Conservation (phyloP, 2,888 invertebrate genomes). For the Clostera curtula region DNA sequence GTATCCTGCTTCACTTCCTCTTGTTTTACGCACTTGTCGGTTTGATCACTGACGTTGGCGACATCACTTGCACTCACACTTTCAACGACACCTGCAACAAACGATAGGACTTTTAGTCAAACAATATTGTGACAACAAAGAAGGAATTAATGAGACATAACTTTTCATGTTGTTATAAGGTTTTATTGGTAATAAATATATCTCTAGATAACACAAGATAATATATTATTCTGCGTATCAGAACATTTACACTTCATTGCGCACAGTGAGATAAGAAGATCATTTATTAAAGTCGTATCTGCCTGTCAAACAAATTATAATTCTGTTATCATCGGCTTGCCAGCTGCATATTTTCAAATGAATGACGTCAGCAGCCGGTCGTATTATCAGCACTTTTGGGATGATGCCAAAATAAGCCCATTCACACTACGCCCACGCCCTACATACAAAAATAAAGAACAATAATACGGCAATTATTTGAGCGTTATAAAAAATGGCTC, state of each 20-base stretch:
- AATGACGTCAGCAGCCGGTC: constrained; percentile 43
- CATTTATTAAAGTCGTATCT: constrained; percentile 15
- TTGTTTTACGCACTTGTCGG: constrained; percentile 60
- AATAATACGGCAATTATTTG: background rate
- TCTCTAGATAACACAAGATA: too few relatives aligned
- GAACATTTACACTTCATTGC: too few relatives aligned
- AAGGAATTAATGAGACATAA: too few relatives aligned
- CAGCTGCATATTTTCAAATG: constrained; percentile 41
- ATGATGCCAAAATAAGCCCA: constrained; percentile 57
- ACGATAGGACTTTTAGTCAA: too few relatives aligned
- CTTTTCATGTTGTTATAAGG: too few relatives aligned
- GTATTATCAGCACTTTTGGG: constrained; percentile 57
- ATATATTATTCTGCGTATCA: too few relatives aligned
- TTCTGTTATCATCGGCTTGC: constrained; percentile 30
- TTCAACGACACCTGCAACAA: constrained; percentile 64
- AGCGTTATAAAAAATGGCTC: too few relatives aligned
- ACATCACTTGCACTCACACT: constrained; percentile 67
- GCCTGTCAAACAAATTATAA: constrained; percentile 18
- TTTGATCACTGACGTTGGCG: constrained; percentile 57
- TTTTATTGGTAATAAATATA: too few relatives aligned
- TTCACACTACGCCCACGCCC: constrained; percentile 57
- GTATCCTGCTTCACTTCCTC: constrained; percentile 53
- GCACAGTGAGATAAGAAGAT: constrained; percentile 16
- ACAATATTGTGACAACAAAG: too few relatives aligned
- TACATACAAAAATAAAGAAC: constrained; percentile 38